Evolutionary conservation across 2,113 vertebrate species (phyloP).

Genomic region (Oryzias woworae): DNA sequence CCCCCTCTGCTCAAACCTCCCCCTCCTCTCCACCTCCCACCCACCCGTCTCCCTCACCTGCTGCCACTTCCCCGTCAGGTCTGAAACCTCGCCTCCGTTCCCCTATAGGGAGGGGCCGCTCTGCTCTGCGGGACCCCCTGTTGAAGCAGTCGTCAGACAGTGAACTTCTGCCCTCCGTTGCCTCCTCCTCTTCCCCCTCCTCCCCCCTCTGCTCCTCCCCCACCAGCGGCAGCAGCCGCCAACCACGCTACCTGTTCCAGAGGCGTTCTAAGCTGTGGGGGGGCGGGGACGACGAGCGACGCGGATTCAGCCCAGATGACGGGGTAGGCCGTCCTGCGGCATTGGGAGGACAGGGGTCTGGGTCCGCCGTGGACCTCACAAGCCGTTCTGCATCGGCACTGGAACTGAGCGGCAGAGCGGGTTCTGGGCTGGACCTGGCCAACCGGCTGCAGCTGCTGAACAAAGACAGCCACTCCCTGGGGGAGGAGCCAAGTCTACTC

Average conservation of each 20-base stretch:
- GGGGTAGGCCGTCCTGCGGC: conserved; percentile 80
- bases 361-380: conserved; percentile 61
- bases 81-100: conserved; percentile 95
- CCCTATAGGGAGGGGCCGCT: conserved; percentile 86
- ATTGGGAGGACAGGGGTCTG: conserved; percentile 84
- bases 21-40: conserved; percentile 83
- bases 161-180: conserved; percentile 92
- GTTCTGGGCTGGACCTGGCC: conserved; percentile 85
- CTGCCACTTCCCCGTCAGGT: conserved; percentile 87
- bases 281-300: conserved; percentile 84
- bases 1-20: conserved; percentile 75
- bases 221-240: conserved; percentile 80
- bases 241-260: conserved; percentile 98
- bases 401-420: conserved; percentile 80
- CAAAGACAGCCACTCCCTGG: conserved; percentile 94
- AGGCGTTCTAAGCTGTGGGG: conserved; percentile 99
- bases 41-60: conserved; percentile 82
- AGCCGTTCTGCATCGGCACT: conserved; percentile 76
- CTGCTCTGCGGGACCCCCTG: conserved; percentile 94
- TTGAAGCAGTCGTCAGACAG: conserved; percentile 99
- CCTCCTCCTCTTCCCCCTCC: conserved; percentile 83
- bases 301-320: conserved; percentile 63
- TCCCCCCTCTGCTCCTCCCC: conserved; percentile 81
- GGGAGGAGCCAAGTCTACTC: conserved; percentile 90
- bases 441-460: conserved; percentile 96